Evolutionary conservation across 2,113 vertebrate genomes (phyloP), one percentile per base, ranked within the genome.

Genomic region (Gambusia affinis): DNA sequence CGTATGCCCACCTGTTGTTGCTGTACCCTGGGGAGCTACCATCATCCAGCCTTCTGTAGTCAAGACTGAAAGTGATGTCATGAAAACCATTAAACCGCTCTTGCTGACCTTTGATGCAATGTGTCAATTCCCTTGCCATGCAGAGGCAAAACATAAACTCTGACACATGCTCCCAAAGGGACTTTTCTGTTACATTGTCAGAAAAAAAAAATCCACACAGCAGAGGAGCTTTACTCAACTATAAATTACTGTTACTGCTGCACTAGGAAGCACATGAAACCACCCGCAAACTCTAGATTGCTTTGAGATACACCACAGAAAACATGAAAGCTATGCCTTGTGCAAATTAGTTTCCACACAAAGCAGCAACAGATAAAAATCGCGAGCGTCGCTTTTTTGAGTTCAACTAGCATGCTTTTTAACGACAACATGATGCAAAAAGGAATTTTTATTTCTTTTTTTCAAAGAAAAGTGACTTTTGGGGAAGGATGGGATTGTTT

Each of bases 11-110:
- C 95, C 95, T 95, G 94, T 92, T 93, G 91, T 89, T 93, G 93
- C 81, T 1, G 91, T 86, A 93, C 91, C 91, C 92, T 51, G 93
- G 91, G 74, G 85, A 65, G 89, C 93, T 93, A 92, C 93, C 93
- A 81, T 95, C 95, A 90, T 95, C 94, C 92, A 93, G 87, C 92
- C 93, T 93, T 89, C 93, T 91, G 93, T 91, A 91, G 90, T 95
- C 95, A 89, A 94, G 90, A 93, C 95, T 95, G 94, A 91, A 95
- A 95, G 90, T 94, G 91, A 95, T 35, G 94, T 92, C 85, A 95
- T 83, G 88, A 94, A 84, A 95, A 93, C 87, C 67, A 70, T 95
- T 94, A 95, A 92, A 90, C 73, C 82, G 75, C 84, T 75, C 66
- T 57, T 51, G 42, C 75, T 72, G 64, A 85, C 80, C 73, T 73